Evolutionary conservation across 2,888 invertebrate genomes (phyloP).

Genomic region (Monochamus alternatus): DNA sequence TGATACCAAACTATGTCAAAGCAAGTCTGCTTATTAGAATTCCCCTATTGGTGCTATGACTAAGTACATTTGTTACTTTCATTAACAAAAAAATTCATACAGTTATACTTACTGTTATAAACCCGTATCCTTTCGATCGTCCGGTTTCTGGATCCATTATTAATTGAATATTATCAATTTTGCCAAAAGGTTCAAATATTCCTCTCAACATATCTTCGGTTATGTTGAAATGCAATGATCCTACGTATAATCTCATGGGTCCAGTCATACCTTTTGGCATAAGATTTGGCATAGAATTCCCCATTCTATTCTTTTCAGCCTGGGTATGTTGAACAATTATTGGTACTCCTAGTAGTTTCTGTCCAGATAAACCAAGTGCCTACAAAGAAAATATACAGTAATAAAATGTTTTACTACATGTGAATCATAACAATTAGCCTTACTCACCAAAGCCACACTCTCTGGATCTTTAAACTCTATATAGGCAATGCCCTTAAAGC

Average conservation of each 20-base stretch:
- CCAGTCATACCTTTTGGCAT: slow-evolving; percentile 92
- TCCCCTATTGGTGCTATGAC: too few relatives aligned
- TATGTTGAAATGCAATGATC: slow-evolving; percentile 98
- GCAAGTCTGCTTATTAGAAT: too few relatives aligned
- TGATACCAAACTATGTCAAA: too few relatives aligned
- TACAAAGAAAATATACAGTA: slow-evolving; percentile 67
- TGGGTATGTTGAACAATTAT: slow-evolving; percentile 99
- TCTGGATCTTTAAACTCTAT: slow-evolving; percentile 99
- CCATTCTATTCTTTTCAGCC: slow-evolving; percentile 94
- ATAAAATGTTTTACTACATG: too few relatives aligned
- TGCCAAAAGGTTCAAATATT: slow-evolving; percentile 99
- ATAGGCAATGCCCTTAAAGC: slow-evolving; percentile 99
- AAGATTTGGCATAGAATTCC: slow-evolving; percentile 87
- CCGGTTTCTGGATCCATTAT: slow-evolving; percentile 97
- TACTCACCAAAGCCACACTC: slow-evolving; percentile 91
- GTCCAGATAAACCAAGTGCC: slow-evolving; percentile 96
- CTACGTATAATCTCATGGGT: slow-evolving; percentile 97
- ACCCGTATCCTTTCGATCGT: slow-evolving; percentile 97
- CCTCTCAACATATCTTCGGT: slow-evolving; percentile 99
- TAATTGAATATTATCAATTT: slow-evolving; percentile 95
- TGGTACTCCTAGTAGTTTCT: slow-evolving; percentile 95
- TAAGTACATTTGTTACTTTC: too few relatives aligned
- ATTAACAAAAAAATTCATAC: too few relatives aligned
- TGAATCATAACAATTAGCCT: not conserved
- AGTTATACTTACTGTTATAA: slow-evolving; percentile 86